phyloP scores from a whole-genome alignment of 2,888 invertebrate species.

The Stenoptilia bipunctidactyla region DNA sequence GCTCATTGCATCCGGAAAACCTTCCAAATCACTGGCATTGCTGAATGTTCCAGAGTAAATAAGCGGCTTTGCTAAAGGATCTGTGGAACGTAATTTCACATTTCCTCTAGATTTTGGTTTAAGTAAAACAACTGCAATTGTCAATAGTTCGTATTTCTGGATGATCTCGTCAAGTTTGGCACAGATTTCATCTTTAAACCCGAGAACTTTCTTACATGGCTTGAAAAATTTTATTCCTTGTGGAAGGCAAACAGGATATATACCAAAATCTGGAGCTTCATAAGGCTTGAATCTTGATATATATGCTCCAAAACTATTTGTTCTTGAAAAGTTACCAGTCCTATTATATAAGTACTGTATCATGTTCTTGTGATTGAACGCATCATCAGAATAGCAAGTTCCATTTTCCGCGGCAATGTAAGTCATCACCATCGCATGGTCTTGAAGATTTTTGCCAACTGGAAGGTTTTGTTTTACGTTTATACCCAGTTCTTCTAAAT shows the following conservation, averaged over 20 bases:
- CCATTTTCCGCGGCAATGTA: conserved; percentile 36
- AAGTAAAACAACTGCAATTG: conserved; percentile 36
- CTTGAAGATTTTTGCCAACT: conserved; percentile 46
- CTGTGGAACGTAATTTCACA: conserved; percentile 28
- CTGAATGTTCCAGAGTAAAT: conserved; percentile 44
- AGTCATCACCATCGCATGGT: conserved; percentile 41
- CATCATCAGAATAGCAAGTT: conserved; percentile 26
- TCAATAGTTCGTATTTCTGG: conserved; percentile 30
- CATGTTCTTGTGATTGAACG: conserved; percentile 25
- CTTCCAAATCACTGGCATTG: conserved; percentile 28
- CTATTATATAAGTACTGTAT: conserved; percentile 39
- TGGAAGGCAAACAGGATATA: conserved; percentile 40
- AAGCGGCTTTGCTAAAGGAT: conserved; percentile 31
- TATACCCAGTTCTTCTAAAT: conserved; percentile 29
- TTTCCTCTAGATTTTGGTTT: conserved; percentile 45
- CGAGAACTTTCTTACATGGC: conserved; percentile 27
- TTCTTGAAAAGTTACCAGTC: conserved; percentile 28
- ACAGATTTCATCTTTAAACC: conserved; percentile 32
- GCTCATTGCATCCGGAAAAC: conserved; percentile 31
- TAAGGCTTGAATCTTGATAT: conserved; percentile 22
- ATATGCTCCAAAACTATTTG: conserved; percentile 39
- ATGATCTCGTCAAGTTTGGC: conserved; percentile 24
- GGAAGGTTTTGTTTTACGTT: conserved; percentile 33
- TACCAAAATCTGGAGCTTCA: conserved; percentile 40
- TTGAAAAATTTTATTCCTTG: conserved; percentile 21